A percentile compares a stretch with the other conserved stretches of the same genome.
Conservation (phyloP, 2,113 vertebrate species). For the Malurus melanocephalus region DNA sequence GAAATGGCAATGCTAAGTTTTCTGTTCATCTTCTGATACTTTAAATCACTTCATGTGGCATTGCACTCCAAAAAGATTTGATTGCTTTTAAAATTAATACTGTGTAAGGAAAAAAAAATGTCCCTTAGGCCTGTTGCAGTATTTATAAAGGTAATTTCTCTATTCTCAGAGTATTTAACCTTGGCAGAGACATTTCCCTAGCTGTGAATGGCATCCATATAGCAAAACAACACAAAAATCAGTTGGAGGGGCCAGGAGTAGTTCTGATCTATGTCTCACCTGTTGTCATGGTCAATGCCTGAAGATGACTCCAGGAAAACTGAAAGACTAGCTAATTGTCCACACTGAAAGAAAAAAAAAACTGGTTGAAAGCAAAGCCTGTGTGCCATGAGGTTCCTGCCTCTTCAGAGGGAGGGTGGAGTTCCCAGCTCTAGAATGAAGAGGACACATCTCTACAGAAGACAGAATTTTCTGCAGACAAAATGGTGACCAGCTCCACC, state of each 20-base stretch:
- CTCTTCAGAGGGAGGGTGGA: not conserved
- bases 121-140: not conserved
- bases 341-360: not conserved
- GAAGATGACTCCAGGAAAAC: not conserved
- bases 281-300: not conserved
- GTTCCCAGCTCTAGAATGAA: not conserved
- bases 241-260: not conserved
- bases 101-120: not conserved
- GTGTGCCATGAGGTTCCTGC: not conserved
- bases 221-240: not conserved
- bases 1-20: not conserved
- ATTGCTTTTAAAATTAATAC: not conserved
- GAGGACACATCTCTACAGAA: not conserved
- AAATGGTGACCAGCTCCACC: not conserved
- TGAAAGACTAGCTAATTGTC: not conserved
- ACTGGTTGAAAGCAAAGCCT: not conserved
- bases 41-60: not conserved
- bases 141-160: not conserved
- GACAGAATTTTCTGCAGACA: not conserved
- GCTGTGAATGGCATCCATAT: not conserved
- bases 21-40: not conserved
- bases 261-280: not conserved
- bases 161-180: not conserved
- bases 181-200: not conserved
- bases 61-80: not conserved